Conservation (phyloP, 1,140 invertebrate genomes). For the Callitettix versicolor region DNA sequence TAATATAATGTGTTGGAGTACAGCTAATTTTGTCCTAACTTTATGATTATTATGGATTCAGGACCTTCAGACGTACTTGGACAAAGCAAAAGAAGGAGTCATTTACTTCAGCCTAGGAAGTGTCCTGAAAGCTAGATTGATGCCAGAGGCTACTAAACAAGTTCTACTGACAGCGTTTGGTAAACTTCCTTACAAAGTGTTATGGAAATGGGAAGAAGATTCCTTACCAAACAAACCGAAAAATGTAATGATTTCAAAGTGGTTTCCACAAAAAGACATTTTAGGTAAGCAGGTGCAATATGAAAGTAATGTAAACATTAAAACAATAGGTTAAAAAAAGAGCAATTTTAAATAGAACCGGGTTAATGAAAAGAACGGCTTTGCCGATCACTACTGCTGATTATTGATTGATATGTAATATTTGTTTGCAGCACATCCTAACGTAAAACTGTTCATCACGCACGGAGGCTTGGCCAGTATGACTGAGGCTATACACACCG, state of each 20-base stretch:
- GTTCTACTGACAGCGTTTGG: constrained; percentile 16
- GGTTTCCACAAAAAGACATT: constrained; percentile 60
- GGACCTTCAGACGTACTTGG: constrained; percentile 43
- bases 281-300: constrained; percentile 47
- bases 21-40: no score
- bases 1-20: no score
- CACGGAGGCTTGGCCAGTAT: constrained; percentile 43
- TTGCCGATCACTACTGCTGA: no score
- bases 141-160: constrained; percentile 41
- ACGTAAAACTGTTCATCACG: constrained; percentile 39
- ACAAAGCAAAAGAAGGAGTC: constrained; percentile 40
- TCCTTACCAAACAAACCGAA: constrained; percentile 38
- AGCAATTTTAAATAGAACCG: no score
- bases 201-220: constrained; percentile 64
- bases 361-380: no score
- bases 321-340: no score
- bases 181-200: constrained; percentile 41
- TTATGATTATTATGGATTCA: constrained; percentile 25
- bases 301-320: no score
- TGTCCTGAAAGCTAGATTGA: constrained; percentile 45
- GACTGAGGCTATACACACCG: constrained; percentile 37
- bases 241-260: constrained; percentile 52
- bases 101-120: constrained; percentile 51
- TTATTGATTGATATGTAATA: no score
- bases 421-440: constrained; percentile 32